Percentiles rank a stretch among this genome's conserved stretches.
Conservation (phyloP, 2,888 invertebrate species). For the Himalopsyche anomala region DNA sequence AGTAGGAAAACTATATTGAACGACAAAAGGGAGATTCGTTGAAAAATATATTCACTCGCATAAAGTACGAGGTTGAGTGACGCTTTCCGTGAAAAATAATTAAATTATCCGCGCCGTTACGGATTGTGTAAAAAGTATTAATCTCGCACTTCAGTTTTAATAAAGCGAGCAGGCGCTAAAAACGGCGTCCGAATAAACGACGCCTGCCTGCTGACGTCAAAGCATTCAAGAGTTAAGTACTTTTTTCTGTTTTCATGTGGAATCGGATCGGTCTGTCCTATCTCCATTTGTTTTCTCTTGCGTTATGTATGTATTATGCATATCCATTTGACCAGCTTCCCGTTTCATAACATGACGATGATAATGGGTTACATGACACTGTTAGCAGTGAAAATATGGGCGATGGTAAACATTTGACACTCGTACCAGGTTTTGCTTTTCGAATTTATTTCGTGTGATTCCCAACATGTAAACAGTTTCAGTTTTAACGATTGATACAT, state of each 20-base stretch:
- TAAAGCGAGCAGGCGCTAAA: not conserved
- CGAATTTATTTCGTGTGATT: too few species aligned
- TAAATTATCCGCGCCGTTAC: not conserved
- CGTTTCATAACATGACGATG: not conserved
- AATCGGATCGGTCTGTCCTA: not conserved
- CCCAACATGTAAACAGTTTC: too few species aligned
- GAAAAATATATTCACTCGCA: too few species aligned
- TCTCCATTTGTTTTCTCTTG: not conserved
- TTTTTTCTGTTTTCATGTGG: slow-evolving; percentile 1
- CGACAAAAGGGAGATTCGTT: too few species aligned
- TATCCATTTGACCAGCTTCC: not conserved
- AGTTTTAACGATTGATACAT: too few species aligned
- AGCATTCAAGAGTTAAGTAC: not conserved
- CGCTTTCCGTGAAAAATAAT: too few species aligned
- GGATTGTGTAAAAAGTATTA: slow-evolving; percentile 2
- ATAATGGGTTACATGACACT: not conserved
- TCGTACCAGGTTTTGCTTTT: not conserved
- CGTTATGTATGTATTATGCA: not conserved
- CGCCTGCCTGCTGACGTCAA: not conserved
- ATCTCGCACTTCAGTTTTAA: not conserved
- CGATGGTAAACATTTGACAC: not conserved
- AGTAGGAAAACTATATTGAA: too few species aligned
- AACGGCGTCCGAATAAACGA: not conserved
- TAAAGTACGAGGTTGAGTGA: too few species aligned
- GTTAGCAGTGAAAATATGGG: not conserved